Percentiles rank a stretch among this genome's conserved stretches.
Evolutionary conservation across 2,888 invertebrate species (phyloP).

Genomic region (Stegana nigrithorax): DNA sequence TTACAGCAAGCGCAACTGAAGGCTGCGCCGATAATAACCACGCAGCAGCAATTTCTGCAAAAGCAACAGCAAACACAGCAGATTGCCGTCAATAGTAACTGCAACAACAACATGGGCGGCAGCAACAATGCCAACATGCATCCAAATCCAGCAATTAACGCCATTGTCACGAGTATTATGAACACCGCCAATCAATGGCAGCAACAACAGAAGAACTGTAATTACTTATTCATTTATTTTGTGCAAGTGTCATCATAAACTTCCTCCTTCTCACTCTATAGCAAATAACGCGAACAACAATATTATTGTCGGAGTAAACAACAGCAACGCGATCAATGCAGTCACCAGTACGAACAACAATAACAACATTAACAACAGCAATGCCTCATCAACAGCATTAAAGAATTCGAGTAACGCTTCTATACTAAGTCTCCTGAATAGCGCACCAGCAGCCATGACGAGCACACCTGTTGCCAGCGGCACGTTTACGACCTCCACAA

Average conservation of each 20-base stretch:
- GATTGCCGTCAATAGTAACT: slow-evolving; percentile 21
- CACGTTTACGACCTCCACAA: slow-evolving; percentile 62
- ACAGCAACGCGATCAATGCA: slow-evolving; percentile 21
- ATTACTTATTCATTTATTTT: slow-evolving; percentile 2
- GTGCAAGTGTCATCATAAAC: neutral
- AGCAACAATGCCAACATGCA: slow-evolving; percentile 55
- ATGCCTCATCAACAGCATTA: slow-evolving; percentile 29
- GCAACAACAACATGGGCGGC: slow-evolving; percentile 30
- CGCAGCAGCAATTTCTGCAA: slow-evolving; percentile 56
- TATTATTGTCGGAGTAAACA: slow-evolving; percentile 24
- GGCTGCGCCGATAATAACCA: slow-evolving; percentile 63
- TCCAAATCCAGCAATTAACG: slow-evolving; percentile 76
- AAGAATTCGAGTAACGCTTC: slow-evolving; percentile 73
- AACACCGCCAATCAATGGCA: slow-evolving; percentile 85
- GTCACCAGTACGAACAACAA: slow-evolving; percentile 12
- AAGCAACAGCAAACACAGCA: slow-evolving; percentile 50
- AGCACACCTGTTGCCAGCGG: slow-evolving; percentile 72
- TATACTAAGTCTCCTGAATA: slow-evolving; percentile 82
- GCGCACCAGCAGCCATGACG: slow-evolving; percentile 80
- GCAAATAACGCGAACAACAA: slow-evolving; percentile 26
- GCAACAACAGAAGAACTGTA: slow-evolving; percentile 68
- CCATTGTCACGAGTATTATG: slow-evolving; percentile 83
- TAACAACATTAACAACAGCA: slow-evolving; percentile 21
- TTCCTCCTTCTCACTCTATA: neutral
- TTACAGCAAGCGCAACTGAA: slow-evolving; percentile 78